A percentile compares a stretch with the other conserved stretches of the same genome.
Evolutionary conservation across 1,140 invertebrate species (phyloP).

Genomic region (Steinernema khuongi): DNA sequence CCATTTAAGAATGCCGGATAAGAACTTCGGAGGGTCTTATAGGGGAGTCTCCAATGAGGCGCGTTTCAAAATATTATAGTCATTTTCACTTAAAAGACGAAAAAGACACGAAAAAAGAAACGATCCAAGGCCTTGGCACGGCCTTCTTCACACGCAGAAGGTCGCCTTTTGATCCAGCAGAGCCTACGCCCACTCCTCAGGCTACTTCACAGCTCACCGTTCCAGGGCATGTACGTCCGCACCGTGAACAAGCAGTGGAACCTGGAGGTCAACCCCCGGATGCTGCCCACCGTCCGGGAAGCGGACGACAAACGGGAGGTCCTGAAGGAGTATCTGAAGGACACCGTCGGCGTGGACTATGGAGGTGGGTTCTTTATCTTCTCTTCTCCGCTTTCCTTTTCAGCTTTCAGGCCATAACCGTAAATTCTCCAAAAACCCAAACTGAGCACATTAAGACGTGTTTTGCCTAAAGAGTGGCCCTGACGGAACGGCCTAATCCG

Average conservation of each 20-base stretch:
- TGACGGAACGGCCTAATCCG: not conserved
- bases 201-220: not conserved
- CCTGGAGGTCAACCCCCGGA: slow-evolving; percentile 41
- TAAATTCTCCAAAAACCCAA: not conserved
- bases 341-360: slow-evolving; percentile 43
- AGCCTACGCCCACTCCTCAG: not conserved
- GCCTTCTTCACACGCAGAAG: too few species aligned
- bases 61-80: too few species aligned
- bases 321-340: slow-evolving; percentile 35
- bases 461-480: not conserved
- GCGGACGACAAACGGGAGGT: slow-evolving; percentile 11
- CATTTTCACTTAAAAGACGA: too few species aligned
- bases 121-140: too few species aligned
- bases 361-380: slow-evolving; percentile 39
- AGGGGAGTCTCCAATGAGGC: too few species aligned
- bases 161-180: not conserved
- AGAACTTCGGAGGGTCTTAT: too few species aligned
- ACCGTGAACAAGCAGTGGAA: slow-evolving; percentile 45
- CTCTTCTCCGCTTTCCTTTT: not conserved
- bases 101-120: too few species aligned
- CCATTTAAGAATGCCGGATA: too few species aligned
- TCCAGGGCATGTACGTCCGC: slow-evolving; percentile 43
- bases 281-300: slow-evolving; percentile 34
- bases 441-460: not conserved
- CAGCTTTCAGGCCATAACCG: not conserved